A percentile compares a stretch with the other conserved stretches of the same genome.
phyloP scores from a whole-genome alignment of 2,797 vertebrate genomes.

The Onychomys leucogaster region DNA sequence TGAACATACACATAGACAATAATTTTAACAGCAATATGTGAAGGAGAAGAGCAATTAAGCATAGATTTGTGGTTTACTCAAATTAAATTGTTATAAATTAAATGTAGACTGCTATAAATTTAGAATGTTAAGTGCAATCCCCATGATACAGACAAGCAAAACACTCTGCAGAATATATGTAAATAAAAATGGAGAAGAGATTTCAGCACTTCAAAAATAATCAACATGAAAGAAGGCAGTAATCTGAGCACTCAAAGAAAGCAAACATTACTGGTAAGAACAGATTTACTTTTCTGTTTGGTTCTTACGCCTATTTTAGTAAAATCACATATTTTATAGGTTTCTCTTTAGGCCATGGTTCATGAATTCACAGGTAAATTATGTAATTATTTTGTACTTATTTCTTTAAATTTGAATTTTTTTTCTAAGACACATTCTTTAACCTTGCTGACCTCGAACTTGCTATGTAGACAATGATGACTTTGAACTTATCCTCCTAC shows the following conservation, averaged over 20 bases:
- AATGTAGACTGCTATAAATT: neutral
- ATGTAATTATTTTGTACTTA: slow-evolving; percentile 4
- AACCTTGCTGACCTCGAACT: neutral
- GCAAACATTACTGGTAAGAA: neutral
- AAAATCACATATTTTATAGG: slow-evolving; percentile 38
- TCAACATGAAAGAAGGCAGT: neutral
- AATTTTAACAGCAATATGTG: neutral
- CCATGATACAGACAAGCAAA: neutral
- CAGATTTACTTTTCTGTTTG: neutral
- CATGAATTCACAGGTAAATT: neutral
- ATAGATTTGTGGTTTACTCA: neutral
- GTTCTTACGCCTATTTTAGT: slow-evolving; percentile 25
- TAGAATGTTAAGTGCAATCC: neutral
- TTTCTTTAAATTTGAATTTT: slow-evolving; percentile 21
- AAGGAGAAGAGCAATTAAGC: neutral
- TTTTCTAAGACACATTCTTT: neutral
- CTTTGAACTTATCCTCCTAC: neutral
- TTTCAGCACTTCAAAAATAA: neutral
- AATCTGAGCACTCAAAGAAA: neutral
- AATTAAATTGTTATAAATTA: neutral
- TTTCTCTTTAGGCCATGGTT: neutral
- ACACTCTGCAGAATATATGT: neutral
- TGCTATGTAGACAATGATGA: neutral
- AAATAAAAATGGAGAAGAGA: neutral
- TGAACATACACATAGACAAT: neutral